Base-by-base conservation (phyloP, 2,888 invertebrate species). In the Coremacera marginata region DNA sequence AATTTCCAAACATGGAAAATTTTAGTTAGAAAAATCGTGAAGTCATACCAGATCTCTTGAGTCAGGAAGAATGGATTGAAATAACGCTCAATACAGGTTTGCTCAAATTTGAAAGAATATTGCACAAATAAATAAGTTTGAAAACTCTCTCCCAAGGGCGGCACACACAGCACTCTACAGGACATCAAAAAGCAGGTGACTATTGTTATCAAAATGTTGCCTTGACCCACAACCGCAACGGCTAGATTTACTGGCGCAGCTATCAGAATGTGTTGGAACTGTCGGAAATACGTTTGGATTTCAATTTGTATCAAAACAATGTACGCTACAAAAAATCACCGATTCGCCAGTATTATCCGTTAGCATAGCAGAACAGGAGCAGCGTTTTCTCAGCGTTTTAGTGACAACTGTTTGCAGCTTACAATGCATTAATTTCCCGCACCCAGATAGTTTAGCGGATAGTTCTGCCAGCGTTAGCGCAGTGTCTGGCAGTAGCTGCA, bases 171-270 rank as follows among this genome's bases (percentile, higher is more conserved):
- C 87, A 96, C 96, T 51, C 90, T 98, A 51, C 97, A 97, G 90
- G 98, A 98, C 86, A 95, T 97, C 77, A 97, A 97, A 94, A 94
- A 89, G 95, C 96, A 25, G 97, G 97, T 62, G 97, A 96, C 27
- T 97, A 95, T 89, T 94, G 94, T 85, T 98, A 95, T 86, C 92
- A 92, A 86, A 94, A 95, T 86, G 91, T 92, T 16, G 92, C 92
- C 79, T 79, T 82, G 22, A 91, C 91, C 77, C 92, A 92, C 82
- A 94, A 94, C 8, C 92, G 95, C 79, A 97, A 98, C 89, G 91
- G 98, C 79, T 97, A 96, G 85, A 95, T 98, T 83, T 96, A 95
- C 86, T 98, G 98, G 96, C 92, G 96, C 86, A 95, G 96, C n/a
- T 94, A 93, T 84, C 94, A 96, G 84, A 97, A 98, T 91, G 91